Evolutionary conservation across 1,140 invertebrate genomes (phyloP), one percentile per base, ranked within the genome.

Genomic region (Heliconius eleuchia): DNA sequence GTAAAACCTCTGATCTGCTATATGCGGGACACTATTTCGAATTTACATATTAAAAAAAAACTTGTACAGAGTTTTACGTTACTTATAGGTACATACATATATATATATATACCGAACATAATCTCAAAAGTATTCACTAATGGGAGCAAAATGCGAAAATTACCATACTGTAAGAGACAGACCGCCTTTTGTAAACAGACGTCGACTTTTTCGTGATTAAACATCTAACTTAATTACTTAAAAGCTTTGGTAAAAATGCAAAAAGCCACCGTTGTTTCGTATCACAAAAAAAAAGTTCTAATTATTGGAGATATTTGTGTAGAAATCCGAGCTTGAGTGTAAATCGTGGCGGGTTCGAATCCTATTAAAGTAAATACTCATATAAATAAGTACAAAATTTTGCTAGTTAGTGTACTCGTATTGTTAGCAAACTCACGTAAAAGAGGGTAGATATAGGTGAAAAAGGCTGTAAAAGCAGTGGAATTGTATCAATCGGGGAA

Each of bases 131-230:
- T 23, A 66, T 66, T 66, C 27, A 30, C 60, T 66, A 66, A 66
- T 66, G 60, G 60, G 3, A 66, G 60, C 60, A 66, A 66, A 66
- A 66, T 66, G 60, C 60, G 60, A 66, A 66, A 66, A 66, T 66
- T 66, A 66, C 60, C 60, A 66, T 30, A 66, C 23, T 66, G 60
- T 66, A 66, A 30, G 27, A 66, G 60, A 66, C 60, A 66, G 60
- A 66, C 60, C 27, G 60, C 60, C 60, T 66, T 66, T 66, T 66
- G 60, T 66, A 66, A 66, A 66, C n/a, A 66, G 60, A 66, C 60
- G 60, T 27, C 60, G 60, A 19, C 60, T 66, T 66, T 66, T 66
- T 66, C 60, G 27, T 66, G 60, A 66, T 66, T 66, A 66, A 66
- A 66, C 60, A 66, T 66, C 23, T 66, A 66, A 66, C 60, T 66